Base-by-base conservation (phyloP, 2,888 invertebrate species). In the Chrysodeixis includens region DNA sequence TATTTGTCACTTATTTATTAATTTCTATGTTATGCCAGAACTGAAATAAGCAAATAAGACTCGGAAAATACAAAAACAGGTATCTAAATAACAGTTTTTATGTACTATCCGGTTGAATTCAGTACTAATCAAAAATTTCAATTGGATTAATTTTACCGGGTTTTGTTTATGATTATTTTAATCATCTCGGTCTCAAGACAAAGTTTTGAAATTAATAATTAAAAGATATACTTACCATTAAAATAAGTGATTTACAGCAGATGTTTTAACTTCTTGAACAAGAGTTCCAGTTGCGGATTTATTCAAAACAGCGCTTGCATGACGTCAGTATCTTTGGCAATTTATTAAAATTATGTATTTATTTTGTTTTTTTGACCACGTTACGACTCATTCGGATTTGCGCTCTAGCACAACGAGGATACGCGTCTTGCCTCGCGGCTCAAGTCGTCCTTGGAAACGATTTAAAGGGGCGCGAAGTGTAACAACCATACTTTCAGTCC, bases 221-320 rank as follows among this genome's bases (percentile, higher is more conserved):
- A n/a, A n/a, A n/a, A n/a, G n/a, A n/a, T n/a, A n/a, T n/a, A n/a
- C n/a, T n/a, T n/a, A n/a, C n/a, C n/a, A n/a, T n/a, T n/a, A n/a
- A n/a, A n/a, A n/a, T n/a, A n/a, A n/a, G n/a, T n/a, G n/a, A n/a
- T n/a, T n/a, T n/a, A 40, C 40, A 40, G n/a, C 40, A n/a, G 40
- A 7, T n/a, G 14, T 6, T 6, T 35, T 4, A n/a, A 49, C 16
- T 51, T 56, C 52, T 55, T 51, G 46, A 55, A 61, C 56, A 65
- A 46, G 57, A 35, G 52, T 58, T 76, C 63, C 63, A 63, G 74
- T 74, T 69, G 71, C 71, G 70, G 70, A 64, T 57, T 51, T 16
- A 69, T 40, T 44, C 1, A 51, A 3, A 30, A 14, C 32, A 44
- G 40, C 49, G 8, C 8, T n/a, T 56, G 56, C 35, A 60, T 60